Evolutionary conservation across 2,113 vertebrate genomes (phyloP), one percentile per base, ranked within the genome.

Genomic region (Etheostoma spectabile): DNA sequence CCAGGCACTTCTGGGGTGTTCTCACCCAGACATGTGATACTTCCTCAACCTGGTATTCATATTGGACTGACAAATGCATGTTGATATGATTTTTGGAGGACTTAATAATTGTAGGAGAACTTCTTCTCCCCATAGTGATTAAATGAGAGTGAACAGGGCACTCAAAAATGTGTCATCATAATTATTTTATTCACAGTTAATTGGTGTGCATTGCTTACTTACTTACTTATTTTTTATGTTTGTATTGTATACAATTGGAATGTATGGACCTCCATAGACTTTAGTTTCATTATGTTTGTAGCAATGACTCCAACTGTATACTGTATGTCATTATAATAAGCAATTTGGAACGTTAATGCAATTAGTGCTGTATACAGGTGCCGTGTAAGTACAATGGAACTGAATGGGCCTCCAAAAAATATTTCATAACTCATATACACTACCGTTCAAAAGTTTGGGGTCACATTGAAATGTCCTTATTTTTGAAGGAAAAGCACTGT

Each of bases 1-100:
- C 77, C 77, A 85, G 79, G 83, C 79, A 87, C 84, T 59, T 81
- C 60, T 68, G 68, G 68, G 68, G 82, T 83, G 79, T 61, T 52
- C 79, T 83, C 65, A 88, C 49, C 27, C 49, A 16, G 73, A 83
- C 53, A 78, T 76, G 68, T 82, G 73, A 88, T 85, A 81, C 71
- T 79, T 82, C 61, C 82, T 82, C 53, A 21, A 45, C 77, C 48
- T 49, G 42, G 10, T 33, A 33, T 51, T 67, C 48, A 33, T 4
- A 51, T n/a, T 52, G 46, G 48, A 68, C 62, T 48, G 13, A 66
- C 21, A 21, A 66, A 16, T 30, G 12, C 24, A 5, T 24, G 7
- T 18, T 66, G 3, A 48, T 22, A 22, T 46, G 18, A 22, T 57
- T 48, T 65, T 57, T 66, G 22, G 16, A 65, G 30, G 8, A 27